phyloP scores from a whole-genome alignment of 2,797 vertebrate genomes.

The Leucoraja ocellata region DNA sequence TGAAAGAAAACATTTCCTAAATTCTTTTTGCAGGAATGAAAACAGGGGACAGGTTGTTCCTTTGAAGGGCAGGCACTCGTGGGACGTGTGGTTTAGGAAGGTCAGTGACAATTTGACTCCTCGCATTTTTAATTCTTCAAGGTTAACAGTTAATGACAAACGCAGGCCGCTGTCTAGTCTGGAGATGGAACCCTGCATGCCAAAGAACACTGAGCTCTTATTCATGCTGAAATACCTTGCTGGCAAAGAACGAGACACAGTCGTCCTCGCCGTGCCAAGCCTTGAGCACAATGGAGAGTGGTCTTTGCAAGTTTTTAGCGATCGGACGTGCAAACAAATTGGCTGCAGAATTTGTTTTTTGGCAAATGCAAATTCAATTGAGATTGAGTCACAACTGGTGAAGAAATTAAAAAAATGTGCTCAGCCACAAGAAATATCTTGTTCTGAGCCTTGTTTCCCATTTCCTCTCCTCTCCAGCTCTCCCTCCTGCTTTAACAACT shows the following conservation, averaged over 20 bases:
- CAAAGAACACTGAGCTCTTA: conserved; percentile 28
- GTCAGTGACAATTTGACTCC: not conserved
- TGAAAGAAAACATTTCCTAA: not conserved
- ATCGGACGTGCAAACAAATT: not conserved
- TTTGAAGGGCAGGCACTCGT: not conserved
- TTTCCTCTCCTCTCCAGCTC: not conserved
- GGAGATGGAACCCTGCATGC: not conserved
- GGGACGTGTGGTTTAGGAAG: conserved; percentile 1
- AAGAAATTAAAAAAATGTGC: not conserved
- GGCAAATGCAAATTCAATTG: not conserved
- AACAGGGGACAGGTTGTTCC: conserved; percentile 33
- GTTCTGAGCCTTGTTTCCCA: not conserved
- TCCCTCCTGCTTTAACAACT: not conserved
- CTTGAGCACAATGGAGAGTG: conserved; percentile 9
- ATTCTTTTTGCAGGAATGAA: not conserved
- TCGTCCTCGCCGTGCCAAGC: not conserved
- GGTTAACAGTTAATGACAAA: conserved; percentile 29
- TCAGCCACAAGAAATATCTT: not conserved
- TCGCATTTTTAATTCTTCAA: conserved; percentile 21
- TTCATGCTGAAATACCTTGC: conserved; percentile 25
- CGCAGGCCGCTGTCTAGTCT: not conserved
- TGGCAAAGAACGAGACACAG: not conserved
- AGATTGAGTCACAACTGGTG: conserved; percentile 2
- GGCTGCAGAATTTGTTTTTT: conserved; percentile 24
- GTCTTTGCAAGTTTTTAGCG: not conserved